A percentile compares a stretch with the other conserved stretches of the same genome.
Conservation (phyloP, 1,140 invertebrate genomes). For the Manduca sexta region DNA sequence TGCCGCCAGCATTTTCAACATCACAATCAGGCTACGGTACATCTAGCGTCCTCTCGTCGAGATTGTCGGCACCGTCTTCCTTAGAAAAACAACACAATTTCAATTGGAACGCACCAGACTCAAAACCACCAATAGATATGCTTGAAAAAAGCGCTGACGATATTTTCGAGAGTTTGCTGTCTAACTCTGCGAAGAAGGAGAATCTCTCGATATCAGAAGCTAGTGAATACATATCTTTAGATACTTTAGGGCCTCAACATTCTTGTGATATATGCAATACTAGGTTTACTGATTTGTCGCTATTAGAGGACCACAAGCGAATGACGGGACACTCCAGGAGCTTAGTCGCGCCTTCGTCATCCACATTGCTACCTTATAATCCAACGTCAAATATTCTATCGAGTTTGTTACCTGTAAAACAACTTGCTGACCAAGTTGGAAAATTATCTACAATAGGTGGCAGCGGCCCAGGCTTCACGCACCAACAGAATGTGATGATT, state of each 20-base stretch:
- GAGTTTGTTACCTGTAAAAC: slow-evolving; percentile 60
- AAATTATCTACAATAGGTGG: slow-evolving; percentile 50
- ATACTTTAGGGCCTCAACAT: slow-evolving; percentile 65
- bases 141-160: slow-evolving; percentile 63
- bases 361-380: slow-evolving; percentile 48
- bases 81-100: slow-evolving; percentile 60
- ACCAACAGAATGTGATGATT: slow-evolving; percentile 72
- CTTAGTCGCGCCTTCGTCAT: slow-evolving; percentile 38
- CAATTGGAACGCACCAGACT: slow-evolving; percentile 62
- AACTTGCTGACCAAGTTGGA: slow-evolving; percentile 67
- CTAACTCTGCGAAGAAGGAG: slow-evolving; percentile 51
- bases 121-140: slow-evolving; percentile 53
- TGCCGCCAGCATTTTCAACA: slow-evolving; percentile 32
- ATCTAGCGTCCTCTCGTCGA: slow-evolving; percentile 22
- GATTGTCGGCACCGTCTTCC: slow-evolving; percentile 32
- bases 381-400: slow-evolving; percentile 48
- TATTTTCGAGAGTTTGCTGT: slow-evolving; percentile 59
- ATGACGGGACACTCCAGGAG: slow-evolving; percentile 58
- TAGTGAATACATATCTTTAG: slow-evolving; percentile 65
- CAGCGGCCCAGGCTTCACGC: slow-evolving; percentile 49
- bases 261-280: slow-evolving; percentile 68
- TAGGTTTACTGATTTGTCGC: slow-evolving; percentile 54
- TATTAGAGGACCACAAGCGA: slow-evolving; percentile 61
- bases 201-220: slow-evolving; percentile 49
- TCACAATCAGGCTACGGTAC: slow-evolving; percentile 34